Evolutionary conservation across 2,113 vertebrate genomes (phyloP), one percentile per base, ranked within the genome.

Genomic region (Micromys minutus): DNA sequence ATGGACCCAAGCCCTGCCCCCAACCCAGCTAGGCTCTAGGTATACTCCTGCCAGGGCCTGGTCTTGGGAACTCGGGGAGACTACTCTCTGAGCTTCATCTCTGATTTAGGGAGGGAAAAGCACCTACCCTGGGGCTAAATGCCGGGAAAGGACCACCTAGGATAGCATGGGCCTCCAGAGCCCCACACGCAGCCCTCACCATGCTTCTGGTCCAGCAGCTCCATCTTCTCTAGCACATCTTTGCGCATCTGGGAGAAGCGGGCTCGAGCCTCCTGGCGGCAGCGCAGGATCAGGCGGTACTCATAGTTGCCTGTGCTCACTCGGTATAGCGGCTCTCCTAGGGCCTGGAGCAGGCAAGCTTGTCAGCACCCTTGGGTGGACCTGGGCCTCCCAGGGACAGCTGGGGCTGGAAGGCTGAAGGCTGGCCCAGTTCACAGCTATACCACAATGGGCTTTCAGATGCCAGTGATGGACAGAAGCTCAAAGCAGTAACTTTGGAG

Each of bases 231-330:
- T 85, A 99, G 98, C 52, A 99, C 99, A 0, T 99, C 99, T 96
- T 99, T 99, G 97, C 99, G 99, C 99, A 99, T 99, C 97, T 99
- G 99, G 77, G 99, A 99, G 76, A 99, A 99, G 42, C 99, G 99
- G 0, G 99, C 96, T 0, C 99, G 99, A 84, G 99, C 99, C 96
- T 99, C 99, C 98, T 99, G 99, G 29, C 99, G 99, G 98, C 99
- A 99, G 29, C 99, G 98, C 74, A 99, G 98, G 89, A 99, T 98
- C 95, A 99, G 97, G 2, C 99, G 99, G 97, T 99, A 99, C 96
- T 99, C 99, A 0, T 99, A 99, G 98, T 99, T 99, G 12, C 99
- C 99, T 0, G 99, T 99, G 98, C 99, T 99, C 89, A 99, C 99
- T 0, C 99, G 99, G 94, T 99, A 99, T 87, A 99, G 97, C 11